Percentiles rank a stretch among this genome's conserved stretches.
These are phyloP conservation scores for honey bee (Apis mellifera) DNA, from an alignment of 1,140 invertebrate species.

Conservation along the genomic window Amel_HAv3.1 CM009939.2:7440501-7441000, in stretches of 20 bases:
- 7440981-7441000: slow-evolving; percentile 7
- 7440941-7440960: slow-evolving; percentile 47
- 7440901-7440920: slow-evolving; percentile 40
- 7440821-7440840: neutral
- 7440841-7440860: neutral
- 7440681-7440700: neutral
- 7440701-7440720: slow-evolving; percentile 1
- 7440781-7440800: neutral
- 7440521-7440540: neutral
- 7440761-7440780: slow-evolving; percentile 13
- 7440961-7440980: slow-evolving; percentile 47
- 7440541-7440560: slow-evolving; percentile 31
- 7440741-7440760: neutral
- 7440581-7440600: slow-evolving; percentile 48
- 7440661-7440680: neutral
- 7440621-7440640: neutral
- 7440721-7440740: neutral
- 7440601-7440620: slow-evolving; percentile 63
- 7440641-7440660: neutral
- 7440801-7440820: neutral
- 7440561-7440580: slow-evolving; percentile 38
- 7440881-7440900: neutral
- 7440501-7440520: slow-evolving; percentile 43
- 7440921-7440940: slow-evolving; percentile 40
- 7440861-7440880: slow-evolving; percentile 8